Percentiles rank a stretch among this genome's conserved stretches.
Evolutionary conservation across 2,113 vertebrate species (phyloP).

Genomic region (Triplophysa tibetana): DNA sequence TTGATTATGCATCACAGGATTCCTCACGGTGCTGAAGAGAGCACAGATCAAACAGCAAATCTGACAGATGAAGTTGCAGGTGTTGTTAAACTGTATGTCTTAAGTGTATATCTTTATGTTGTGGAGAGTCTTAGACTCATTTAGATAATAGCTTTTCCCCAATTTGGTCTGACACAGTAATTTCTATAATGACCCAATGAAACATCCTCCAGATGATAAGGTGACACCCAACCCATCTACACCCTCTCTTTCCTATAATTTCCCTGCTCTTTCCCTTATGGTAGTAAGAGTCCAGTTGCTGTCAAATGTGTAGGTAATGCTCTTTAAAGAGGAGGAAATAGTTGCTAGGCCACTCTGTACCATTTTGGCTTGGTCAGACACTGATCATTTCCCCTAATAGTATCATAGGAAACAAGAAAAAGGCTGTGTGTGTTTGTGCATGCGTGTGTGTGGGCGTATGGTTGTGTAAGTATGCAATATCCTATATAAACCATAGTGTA

Average conservation of each 20-base stretch:
- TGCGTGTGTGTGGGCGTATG: background rate
- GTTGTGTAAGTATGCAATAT: too few relatives aligned
- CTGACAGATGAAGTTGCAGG: background rate
- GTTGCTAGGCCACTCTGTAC: constrained; percentile 64
- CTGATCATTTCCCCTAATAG: constrained; percentile 66
- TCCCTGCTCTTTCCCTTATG: constrained; percentile 19
- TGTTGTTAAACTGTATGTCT: background rate
- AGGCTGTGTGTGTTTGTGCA: constrained; percentile 1
- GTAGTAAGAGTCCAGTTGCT: constrained; percentile 61
- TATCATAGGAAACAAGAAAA: constrained; percentile 38
- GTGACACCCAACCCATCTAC: constrained; percentile 24
- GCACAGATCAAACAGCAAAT: constrained; percentile 1
- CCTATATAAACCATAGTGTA: too few relatives aligned
- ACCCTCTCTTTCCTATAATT: constrained; percentile 9
- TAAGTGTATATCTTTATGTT: background rate
- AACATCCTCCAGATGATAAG: background rate
- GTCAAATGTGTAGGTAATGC: constrained; percentile 69
- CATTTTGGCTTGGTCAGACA: constrained; percentile 60
- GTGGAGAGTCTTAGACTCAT: constrained; percentile 11
- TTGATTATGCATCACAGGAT: background rate
- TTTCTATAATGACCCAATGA: constrained; percentile 31
- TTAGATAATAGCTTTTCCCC: constrained; percentile 22
- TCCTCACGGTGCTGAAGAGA: background rate
- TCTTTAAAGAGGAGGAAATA: constrained; percentile 63
- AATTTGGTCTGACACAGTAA: constrained; percentile 25